These are phyloP conservation scores for Spea bombifrons DNA, from an alignment of 2,113 vertebrate genomes.

Conservation along the genomic window DNA sequence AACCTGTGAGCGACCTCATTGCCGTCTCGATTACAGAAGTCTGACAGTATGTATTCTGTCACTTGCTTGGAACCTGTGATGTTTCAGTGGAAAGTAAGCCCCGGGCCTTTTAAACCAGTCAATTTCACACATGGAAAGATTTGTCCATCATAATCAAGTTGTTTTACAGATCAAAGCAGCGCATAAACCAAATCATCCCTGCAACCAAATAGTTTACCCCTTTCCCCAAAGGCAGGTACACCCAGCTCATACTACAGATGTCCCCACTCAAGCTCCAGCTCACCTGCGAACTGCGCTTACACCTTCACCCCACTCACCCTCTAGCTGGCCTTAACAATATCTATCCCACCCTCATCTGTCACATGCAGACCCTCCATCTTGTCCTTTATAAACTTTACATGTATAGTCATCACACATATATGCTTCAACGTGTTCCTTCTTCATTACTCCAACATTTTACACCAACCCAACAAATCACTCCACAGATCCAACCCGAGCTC, in stretches of 20 bases:
- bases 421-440: no score
- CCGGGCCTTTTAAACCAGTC: conserved; percentile 29
- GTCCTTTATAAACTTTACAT: no score
- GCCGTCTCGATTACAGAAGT: not conserved
- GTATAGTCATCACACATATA: no score
- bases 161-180: conserved; percentile 41
- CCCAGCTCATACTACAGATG: not conserved
- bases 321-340: not conserved
- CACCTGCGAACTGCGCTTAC: not conserved
- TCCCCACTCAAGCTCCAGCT: not conserved
- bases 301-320: not conserved
- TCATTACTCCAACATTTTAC: no score
- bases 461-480: no score
- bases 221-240: conserved; percentile 20
- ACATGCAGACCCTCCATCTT: no score
- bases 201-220: conserved; percentile 25
- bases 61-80: conserved; percentile 23
- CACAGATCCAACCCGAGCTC: no score
- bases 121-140: conserved; percentile 45
- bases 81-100: conserved; percentile 12
- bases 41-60: conserved; percentile 17
- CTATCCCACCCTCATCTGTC: no score
- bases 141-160: conserved; percentile 42
- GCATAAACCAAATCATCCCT: conserved; percentile 33
- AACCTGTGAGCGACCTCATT: conserved; percentile 4